These are phyloP conservation scores for Hermatobates lingyangjiaoensis DNA, from an alignment of 1,140 invertebrate genomes.

Conservation along the genomic window DNA sequence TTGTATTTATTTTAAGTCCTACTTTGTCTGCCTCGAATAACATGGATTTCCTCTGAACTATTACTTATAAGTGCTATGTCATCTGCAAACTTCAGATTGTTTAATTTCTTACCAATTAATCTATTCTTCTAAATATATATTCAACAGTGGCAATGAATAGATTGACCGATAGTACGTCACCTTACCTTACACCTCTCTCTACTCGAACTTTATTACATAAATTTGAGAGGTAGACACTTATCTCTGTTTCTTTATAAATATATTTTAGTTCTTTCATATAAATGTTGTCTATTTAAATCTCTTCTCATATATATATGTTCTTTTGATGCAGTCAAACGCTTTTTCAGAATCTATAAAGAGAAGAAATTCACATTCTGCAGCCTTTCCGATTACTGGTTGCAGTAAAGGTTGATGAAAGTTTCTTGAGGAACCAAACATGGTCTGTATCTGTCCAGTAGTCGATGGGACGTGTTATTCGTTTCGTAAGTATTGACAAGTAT, in stretches of 20 bases:
- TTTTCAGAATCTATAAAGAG: background rate
- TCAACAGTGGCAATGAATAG: too few relatives aligned
- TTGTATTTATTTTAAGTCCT: too few relatives aligned
- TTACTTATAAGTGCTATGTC: too few relatives aligned
- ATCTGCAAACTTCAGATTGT: too few relatives aligned
- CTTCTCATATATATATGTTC: background rate
- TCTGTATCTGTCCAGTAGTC: background rate
- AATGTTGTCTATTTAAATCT: background rate
- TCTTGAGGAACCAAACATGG: background rate
- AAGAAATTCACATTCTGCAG: background rate
- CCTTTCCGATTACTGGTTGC: background rate
- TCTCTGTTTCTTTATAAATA: background rate
- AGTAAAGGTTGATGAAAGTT: background rate
- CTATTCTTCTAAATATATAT: too few relatives aligned
- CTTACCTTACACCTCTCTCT: background rate
- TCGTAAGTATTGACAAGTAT: background rate
- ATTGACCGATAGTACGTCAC: background rate
- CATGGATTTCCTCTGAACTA: too few relatives aligned
- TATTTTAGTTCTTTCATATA: background rate
- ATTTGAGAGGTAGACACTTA: background rate
- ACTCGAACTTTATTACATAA: background rate
- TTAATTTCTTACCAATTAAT: too few relatives aligned
- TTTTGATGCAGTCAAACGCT: background rate
- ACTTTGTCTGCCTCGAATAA: too few relatives aligned
- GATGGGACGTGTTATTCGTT: background rate